These are phyloP conservation scores for Ips nitidus DNA, from an alignment of 1,140 invertebrate species.

Conservation along the genomic window DNA sequence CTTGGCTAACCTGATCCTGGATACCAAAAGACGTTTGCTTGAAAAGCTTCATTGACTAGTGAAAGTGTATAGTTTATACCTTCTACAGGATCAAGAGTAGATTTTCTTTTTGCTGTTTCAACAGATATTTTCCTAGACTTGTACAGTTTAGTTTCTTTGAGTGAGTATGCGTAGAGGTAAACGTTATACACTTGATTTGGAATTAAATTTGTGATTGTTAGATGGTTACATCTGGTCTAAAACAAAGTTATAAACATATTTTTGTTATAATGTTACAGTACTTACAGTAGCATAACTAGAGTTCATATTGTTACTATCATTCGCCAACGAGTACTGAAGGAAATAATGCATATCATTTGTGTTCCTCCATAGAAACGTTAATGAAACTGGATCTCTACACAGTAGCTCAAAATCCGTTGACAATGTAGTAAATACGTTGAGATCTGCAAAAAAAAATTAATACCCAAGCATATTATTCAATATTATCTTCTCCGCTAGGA, in stretches of 20 bases:
- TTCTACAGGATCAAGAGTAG: not conserved
- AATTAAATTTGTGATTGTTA: not conserved
- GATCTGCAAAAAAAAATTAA: not conserved
- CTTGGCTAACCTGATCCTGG: too few relatives aligned
- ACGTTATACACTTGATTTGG: not conserved
- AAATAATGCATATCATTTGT: not conserved
- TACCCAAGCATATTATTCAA: not conserved
- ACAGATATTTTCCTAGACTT: not conserved
- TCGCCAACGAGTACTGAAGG: not conserved
- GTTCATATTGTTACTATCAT: not conserved
- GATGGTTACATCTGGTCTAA: conserved; percentile 19
- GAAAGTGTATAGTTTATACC: too few relatives aligned
- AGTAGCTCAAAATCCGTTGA: not conserved
- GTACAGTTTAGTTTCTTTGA: not conserved
- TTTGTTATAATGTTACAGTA: not conserved
- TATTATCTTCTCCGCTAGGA: not conserved
- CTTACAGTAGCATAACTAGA: not conserved
- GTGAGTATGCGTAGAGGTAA: not conserved
- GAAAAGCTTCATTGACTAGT: too few relatives aligned
- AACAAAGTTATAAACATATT: conserved; percentile 3
- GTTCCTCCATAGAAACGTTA: not conserved
- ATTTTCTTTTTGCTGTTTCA: not conserved
- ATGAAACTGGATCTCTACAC: not conserved
- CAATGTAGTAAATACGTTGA: not conserved
- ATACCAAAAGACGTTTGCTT: too few relatives aligned